Conservation (phyloP, 2,888 invertebrate genomes). For the Rapana venosa region DNA sequence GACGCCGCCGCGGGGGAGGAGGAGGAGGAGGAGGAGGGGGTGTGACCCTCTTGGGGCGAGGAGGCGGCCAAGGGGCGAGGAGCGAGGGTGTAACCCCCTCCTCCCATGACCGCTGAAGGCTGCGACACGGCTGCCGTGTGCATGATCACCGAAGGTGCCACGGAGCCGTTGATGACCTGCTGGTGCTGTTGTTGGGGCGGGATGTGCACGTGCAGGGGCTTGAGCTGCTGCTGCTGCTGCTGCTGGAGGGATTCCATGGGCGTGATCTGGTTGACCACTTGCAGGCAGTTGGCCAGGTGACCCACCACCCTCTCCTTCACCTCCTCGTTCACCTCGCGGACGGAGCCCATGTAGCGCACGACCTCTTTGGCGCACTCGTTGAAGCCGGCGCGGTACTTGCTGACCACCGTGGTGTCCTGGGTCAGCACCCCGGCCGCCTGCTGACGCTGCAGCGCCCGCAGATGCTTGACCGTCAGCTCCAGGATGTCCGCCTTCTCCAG, state of each 20-base stretch:
- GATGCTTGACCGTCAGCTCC: slow-evolving; percentile 76
- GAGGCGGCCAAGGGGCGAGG: neutral
- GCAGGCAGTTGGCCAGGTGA: slow-evolving; percentile 67
- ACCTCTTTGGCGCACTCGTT: slow-evolving; percentile 75
- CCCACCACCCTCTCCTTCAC: slow-evolving; percentile 66
- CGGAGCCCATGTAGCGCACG: slow-evolving; percentile 69
- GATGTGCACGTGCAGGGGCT: slow-evolving; percentile 38
- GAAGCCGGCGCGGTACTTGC: slow-evolving; percentile 72
- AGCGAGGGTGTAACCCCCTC: neutral
- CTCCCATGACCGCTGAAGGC: neutral
- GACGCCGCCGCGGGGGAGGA: neutral
- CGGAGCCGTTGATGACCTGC: neutral
- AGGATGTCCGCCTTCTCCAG: slow-evolving; percentile 77
- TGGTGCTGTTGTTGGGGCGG: neutral
- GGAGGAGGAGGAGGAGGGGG: neutral
- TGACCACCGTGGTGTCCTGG: slow-evolving; percentile 58
- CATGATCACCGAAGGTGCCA: neutral
- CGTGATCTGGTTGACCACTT: slow-evolving; percentile 42
- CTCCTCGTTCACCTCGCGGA: slow-evolving; percentile 65
- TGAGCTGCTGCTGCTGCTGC: slow-evolving; percentile 24
- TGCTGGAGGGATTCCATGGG: slow-evolving; percentile 27
- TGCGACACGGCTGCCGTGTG: slow-evolving; percentile 5
- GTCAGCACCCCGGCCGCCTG: slow-evolving; percentile 56
- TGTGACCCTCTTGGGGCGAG: neutral
- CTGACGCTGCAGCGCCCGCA: slow-evolving; percentile 69